Evolutionary conservation across 1,140 invertebrate species (phyloP).

Genomic region (Bombus affinis): DNA sequence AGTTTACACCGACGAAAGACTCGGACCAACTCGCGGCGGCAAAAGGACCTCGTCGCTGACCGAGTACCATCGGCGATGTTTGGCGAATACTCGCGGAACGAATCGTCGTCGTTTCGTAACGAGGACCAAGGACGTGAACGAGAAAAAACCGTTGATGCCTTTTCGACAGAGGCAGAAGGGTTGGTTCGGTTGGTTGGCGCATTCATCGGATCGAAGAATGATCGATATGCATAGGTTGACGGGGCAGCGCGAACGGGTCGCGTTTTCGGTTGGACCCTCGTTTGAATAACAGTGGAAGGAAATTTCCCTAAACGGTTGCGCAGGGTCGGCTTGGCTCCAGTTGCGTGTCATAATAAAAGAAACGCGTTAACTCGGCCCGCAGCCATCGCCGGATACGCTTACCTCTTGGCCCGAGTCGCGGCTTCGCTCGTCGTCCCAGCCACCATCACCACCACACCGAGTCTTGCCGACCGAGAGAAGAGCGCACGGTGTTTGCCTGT

Average conservation of each 20-base stretch:
- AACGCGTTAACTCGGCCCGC: conserved; percentile 76
- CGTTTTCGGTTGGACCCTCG: conserved; percentile 78
- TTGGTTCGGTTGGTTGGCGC: conserved; percentile 52
- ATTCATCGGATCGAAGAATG: conserved; percentile 73
- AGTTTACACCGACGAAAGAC: conserved; percentile 52
- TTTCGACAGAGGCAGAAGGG: conserved; percentile 68
- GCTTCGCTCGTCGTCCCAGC: neutral
- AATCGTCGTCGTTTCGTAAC: neutral
- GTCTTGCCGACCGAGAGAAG: neutral
- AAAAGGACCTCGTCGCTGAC: no score
- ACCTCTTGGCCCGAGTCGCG: conserved; percentile 11
- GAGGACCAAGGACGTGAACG: neutral
- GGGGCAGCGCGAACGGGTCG: conserved; percentile 36
- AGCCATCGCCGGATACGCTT: conserved; percentile 31
- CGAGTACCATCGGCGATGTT: neutral
- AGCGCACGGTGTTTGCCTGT: conserved; percentile 47
- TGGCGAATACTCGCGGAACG: neutral
- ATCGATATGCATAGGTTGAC: conserved; percentile 78
- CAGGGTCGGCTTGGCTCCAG: conserved; percentile 70
- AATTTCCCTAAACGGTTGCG: conserved; percentile 81
- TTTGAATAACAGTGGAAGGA: conserved; percentile 80
- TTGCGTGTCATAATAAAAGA: conserved; percentile 79
- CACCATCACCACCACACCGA: neutral
- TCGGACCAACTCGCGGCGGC: neutral
- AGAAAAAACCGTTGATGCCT: conserved; percentile 69